Base-by-base conservation (phyloP, 2,888 invertebrate species). In the Oxystoma pomonae region DNA sequence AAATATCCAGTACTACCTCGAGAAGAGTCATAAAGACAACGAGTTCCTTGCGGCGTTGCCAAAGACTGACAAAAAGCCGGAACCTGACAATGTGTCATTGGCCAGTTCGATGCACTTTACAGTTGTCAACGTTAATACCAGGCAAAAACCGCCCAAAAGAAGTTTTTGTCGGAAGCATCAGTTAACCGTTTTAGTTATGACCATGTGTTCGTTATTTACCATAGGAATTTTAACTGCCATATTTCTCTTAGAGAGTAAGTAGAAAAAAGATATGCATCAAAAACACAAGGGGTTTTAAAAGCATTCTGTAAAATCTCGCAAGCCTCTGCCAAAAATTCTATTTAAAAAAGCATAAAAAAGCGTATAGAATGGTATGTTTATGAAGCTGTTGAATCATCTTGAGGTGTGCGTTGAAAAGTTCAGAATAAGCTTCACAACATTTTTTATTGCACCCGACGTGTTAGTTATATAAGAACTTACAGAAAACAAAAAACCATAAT, bases 51-150 rank as follows among this genome's bases (percentile, higher is more conserved):
- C 65, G 2, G 57, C 64, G 55, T 56, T 67, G 50, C 66, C 65
- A 16, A 65, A 64, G 57, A 63, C 61, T 9, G 53, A 19, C 20
- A 85, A 73, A 66, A 70, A 74, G 62, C 81, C 81, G 60, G 92
- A 92, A 77, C 70, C 68, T 77, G 84, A 83, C 72, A 81, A 81
- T 62, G 84, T 86, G 64, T 92, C 92, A 51, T 83, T 92, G 65
- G 92, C 92, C 60, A 92, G 92, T 81, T 92, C 92, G 66, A 92
- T 90, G 75, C 92, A 93, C 80, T 93, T 93, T 78, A 93, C 93
- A 12, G 90, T 93, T 61, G 90, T 93, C 65, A 92, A 92, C 77
- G 85, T 88, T 73, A 84, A 85, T 67, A 77, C 79, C 59, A 85
- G 87, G 75, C 81, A 83, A 53, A 70, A 70, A 63, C 73, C 73